Percentiles rank a stretch among this genome's conserved stretches.
phyloP scores from a whole-genome alignment of 2,797 vertebrate genomes.

The Falco concolor region DNA sequence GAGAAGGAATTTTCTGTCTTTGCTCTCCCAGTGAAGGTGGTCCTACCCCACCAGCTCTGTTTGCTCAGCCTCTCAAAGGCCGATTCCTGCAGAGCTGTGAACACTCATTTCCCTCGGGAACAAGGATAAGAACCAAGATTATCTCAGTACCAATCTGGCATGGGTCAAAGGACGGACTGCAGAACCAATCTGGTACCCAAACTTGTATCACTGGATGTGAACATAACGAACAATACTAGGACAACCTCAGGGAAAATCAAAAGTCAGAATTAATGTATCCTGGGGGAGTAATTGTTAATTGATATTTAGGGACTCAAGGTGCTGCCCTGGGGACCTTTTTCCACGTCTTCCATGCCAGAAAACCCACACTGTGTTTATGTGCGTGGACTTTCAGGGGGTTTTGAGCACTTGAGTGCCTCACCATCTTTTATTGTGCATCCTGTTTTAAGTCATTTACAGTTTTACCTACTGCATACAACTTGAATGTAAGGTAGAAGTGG shows the following conservation, averaged over 20 bases:
- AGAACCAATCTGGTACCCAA: background rate
- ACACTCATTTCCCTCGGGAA: background rate
- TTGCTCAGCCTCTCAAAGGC: background rate
- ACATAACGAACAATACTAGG: background rate
- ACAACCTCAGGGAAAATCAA: background rate
- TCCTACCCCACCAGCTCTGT: background rate
- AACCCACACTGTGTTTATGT: background rate
- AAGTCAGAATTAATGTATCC: slow-evolving; percentile 8
- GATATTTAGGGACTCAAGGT: background rate
- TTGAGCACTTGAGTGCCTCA: background rate
- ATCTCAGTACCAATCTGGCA: background rate
- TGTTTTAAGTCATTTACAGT: background rate
- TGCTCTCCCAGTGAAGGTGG: background rate
- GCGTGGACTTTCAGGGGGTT: background rate
- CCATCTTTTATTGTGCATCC: background rate
- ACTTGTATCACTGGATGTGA: background rate
- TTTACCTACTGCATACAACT: background rate
- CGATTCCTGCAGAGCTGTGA: background rate
- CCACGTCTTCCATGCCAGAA: background rate
- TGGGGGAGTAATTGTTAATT: background rate
- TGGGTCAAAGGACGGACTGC: background rate
- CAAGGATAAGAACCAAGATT: background rate
- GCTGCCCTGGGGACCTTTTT: background rate
- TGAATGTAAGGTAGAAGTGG: background rate
- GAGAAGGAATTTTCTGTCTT: background rate